Evolutionary conservation across 2,888 invertebrate genomes (phyloP).

Genomic region (Sialis lutaria): DNA sequence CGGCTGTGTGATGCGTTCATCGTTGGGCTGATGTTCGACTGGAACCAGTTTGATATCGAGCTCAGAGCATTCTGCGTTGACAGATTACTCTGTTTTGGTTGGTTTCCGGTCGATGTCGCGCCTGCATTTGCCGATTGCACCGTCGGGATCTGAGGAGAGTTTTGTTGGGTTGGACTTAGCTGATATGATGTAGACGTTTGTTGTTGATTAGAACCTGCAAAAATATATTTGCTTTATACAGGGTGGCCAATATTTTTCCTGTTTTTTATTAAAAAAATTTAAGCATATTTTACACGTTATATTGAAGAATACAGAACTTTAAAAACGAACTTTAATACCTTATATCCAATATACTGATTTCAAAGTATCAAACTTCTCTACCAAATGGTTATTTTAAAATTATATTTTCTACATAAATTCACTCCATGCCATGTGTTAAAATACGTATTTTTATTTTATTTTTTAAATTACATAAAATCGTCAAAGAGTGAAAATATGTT

Average conservation of each 20-base stretch:
- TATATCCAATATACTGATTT: too few species aligned
- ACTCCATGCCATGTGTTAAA: too few species aligned
- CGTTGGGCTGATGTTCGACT: constrained; percentile 2
- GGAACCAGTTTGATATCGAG: constrained; percentile 6
- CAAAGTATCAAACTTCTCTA: too few species aligned
- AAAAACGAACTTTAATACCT: too few species aligned
- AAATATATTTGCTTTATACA: neutral
- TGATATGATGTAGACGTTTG: neutral
- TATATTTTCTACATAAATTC: too few species aligned
- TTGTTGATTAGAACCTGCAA: neutral
- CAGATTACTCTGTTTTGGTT: neutral
- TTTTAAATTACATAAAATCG: too few species aligned
- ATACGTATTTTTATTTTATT: too few species aligned
- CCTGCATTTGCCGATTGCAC: neutral
- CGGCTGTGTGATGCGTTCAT: constrained; percentile 3
- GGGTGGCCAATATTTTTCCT: neutral
- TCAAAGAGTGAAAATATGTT: too few species aligned
- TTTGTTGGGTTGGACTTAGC: constrained; percentile 7
- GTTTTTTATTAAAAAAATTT: too few species aligned
- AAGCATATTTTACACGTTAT: too few species aligned
- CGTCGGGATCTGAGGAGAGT: neutral
- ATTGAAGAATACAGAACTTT: too few species aligned
- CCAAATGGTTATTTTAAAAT: too few species aligned
- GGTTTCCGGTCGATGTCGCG: constrained; percentile 2
- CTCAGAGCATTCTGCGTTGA: constrained; percentile 6